Conservation (phyloP, 1,140 invertebrate genomes). For the Drosophila kikkawai region DNA sequence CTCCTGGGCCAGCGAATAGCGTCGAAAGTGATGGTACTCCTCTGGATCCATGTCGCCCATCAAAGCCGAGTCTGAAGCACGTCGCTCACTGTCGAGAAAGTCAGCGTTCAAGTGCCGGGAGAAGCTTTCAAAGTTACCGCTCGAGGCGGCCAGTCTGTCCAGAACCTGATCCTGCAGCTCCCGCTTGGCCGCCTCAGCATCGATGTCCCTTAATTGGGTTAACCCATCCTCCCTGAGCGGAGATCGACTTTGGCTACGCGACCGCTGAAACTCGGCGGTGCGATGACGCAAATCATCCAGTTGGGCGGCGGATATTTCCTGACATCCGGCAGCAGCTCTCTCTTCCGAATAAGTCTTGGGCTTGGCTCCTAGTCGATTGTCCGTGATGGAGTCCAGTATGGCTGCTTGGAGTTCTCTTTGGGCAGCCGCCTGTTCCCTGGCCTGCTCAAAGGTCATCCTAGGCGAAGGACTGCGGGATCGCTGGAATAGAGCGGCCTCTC, state of each 20-base stretch:
- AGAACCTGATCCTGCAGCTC: constrained; percentile 70
- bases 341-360: constrained; percentile 67
- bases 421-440: constrained; percentile 40
- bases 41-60: constrained; percentile 74
- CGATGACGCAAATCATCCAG: constrained; percentile 70
- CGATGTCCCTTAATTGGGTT: constrained; percentile 50
- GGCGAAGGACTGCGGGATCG: constrained; percentile 66
- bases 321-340: constrained; percentile 8
- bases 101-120: constrained; percentile 71
- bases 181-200: constrained; percentile 56
- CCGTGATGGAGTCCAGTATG: constrained; percentile 63
- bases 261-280: constrained; percentile 73
- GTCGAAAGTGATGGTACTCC: constrained; percentile 80
- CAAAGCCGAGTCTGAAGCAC: constrained; percentile 76
- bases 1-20: constrained; percentile 78
- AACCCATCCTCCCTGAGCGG: constrained; percentile 50
- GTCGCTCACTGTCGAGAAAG: constrained; percentile 74
- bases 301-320: constrained; percentile 43
- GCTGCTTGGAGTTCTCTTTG: constrained; percentile 67
- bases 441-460: constrained; percentile 16
- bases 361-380: constrained; percentile 67
- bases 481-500: constrained; percentile 44
- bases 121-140: constrained; percentile 72
- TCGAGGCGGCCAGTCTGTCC: constrained; percentile 64
- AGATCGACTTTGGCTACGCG: constrained; percentile 75